Evolutionary conservation across 2,113 vertebrate genomes (phyloP), one percentile per base, ranked within the genome.

Genomic region (Lates calcarifer): DNA sequence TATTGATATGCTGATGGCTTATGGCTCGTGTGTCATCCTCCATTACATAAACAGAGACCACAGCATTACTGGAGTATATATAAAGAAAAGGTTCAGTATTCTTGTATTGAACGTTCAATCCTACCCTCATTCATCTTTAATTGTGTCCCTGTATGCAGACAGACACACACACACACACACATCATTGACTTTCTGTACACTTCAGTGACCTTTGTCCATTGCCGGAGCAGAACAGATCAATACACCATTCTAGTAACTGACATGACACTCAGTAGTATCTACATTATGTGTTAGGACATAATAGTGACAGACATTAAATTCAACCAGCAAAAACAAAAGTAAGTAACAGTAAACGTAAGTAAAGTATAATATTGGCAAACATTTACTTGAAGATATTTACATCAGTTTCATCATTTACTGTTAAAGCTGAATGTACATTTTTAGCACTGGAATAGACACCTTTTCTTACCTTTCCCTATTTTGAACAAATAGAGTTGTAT

Each of bases 51-150:
- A 17, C 2, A 11, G 1, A 58, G n/a, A 8, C 24, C 51, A 62
- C 33, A 74, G 57, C 82, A 37, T 51, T 66, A 61, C 64, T 60
- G 55, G 56, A 53, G 55, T 75, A 31, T 57, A 76, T 71, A 55
- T 79, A 72, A 76, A 28, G 63, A 77, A 82, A 84, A 82, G 77
- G 81, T n/a, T n/a, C n/a, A n/a, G n/a, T n/a, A n/a, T n/a, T n/a
- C n/a, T n/a, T n/a, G n/a, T n/a, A n/a, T n/a, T n/a, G n/a, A n/a
- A n/a, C n/a, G n/a, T n/a, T 68, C 75, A 73, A 11, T 65, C 39
- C 33, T 18, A 0, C 5, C 49, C 37, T 76, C 68, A 77, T 70
- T 80, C 43, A 61, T 71, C 72, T 87, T 71, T 80, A 77, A 82
- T 84, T 39, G 22, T 22, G 33, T 43, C 33, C 18, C 31, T 24